Base-by-base conservation (phyloP, 2,888 invertebrate genomes). In the Brachyopa scutellaris region DNA sequence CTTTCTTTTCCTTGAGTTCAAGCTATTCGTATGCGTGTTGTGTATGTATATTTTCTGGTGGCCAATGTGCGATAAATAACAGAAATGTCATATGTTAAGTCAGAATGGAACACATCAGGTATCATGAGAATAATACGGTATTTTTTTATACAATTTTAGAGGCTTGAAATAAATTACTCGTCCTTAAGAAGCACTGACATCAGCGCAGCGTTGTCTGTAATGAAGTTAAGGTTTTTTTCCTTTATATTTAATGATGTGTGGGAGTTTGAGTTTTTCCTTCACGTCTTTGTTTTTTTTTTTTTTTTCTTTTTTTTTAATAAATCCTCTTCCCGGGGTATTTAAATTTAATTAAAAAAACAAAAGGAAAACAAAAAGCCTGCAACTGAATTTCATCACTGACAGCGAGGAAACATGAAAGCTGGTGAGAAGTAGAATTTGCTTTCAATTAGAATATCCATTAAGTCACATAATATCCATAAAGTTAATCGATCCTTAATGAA, bases 401-500 rank as follows among this genome's bases (percentile, higher is more conserved):
- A n/a, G 3, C 15, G 9, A 45, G 4, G 19, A 21, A 9, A 11
- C 8, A 23, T 11, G 11, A 26, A 2, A 38, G 2, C 23, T 6
- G 26, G 6, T 6, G 26, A 17, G n/a, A n/a, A n/a, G n/a, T n/a
- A 38, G n/a, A 8, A 29, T 62, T 26, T 11, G 31, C 23, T 62
- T 23, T 13, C 33, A 62, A 23, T 31, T 8, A 17, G 47, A 69
- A 13, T 17, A 33, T 38, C 47, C 59, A 53, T 53, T 45, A 45
- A 62, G 53, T 33, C 53, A 38, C 57, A 40, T 21, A 47, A 61
- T 47, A 61, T 33, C 42, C 42, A 53, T 66, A 23, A 26, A 62
- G 45, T 62, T 45, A 64, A 62, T 62, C 45, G 62, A 55, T 62
- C 36, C 59, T 73, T 62, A 55, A 55, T 45, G 62, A 62, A 62